A percentile compares a stretch with the other conserved stretches of the same genome.
phyloP scores from a whole-genome alignment of 2,888 invertebrate genomes.

The Elysia crispata region DNA sequence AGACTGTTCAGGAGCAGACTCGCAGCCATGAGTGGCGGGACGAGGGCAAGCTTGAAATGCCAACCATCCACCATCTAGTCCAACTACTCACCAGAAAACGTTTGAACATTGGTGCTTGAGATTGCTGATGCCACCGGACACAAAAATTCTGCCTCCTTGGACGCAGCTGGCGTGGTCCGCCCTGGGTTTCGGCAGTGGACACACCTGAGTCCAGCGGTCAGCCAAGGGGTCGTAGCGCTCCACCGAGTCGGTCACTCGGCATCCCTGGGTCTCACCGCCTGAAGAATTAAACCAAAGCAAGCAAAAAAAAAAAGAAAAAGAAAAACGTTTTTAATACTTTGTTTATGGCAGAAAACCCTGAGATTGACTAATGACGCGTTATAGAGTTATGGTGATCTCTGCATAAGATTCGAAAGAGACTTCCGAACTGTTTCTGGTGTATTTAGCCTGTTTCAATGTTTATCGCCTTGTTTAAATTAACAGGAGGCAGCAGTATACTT shows the following conservation, averaged over 20 bases:
- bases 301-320: not conserved
- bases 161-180: conserved; percentile 71
- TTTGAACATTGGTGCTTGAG: conserved; percentile 67
- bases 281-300: not conserved
- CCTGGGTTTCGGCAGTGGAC: conserved; percentile 64
- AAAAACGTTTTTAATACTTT: not conserved
- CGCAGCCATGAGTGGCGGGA: no score
- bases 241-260: conserved; percentile 62
- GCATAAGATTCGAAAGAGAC: no score
- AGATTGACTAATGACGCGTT: no score
- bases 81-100: conserved; percentile 67
- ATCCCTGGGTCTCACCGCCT: conserved; percentile 67
- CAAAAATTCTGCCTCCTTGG: conserved; percentile 63
- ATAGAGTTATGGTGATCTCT: no score
- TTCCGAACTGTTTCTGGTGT: no score
- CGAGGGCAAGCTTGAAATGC: no score
- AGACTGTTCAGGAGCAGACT: no score
- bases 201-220: conserved; percentile 63
- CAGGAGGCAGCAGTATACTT: no score
- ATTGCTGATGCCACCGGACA: conserved; percentile 71
- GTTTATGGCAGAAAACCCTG: not conserved
- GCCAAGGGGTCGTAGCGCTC: conserved; percentile 68
- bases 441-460: no score
- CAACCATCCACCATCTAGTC: no score
- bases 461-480: no score